phyloP scores from a whole-genome alignment of 2,888 invertebrate genomes.

The Watsonalla cultraria region DNA sequence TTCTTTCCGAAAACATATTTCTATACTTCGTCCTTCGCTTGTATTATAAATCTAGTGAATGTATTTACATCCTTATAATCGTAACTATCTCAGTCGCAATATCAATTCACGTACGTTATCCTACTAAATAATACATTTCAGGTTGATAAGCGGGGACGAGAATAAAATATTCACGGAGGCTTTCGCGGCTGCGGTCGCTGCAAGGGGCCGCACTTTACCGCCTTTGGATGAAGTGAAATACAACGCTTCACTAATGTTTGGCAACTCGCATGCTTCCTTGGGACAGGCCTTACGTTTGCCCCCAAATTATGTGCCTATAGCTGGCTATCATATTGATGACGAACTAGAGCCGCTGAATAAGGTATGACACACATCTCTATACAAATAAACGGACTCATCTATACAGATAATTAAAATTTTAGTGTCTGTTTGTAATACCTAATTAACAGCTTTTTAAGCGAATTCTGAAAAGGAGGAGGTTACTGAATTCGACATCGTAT shows the following conservation, averaged over 20 bases:
- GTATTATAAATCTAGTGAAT: too few relatives aligned
- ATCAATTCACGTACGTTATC: neutral
- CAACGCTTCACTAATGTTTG: conserved; percentile 28
- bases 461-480: too few relatives aligned
- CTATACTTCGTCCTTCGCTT: too few relatives aligned
- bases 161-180: conserved; percentile 6
- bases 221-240: conserved; percentile 14
- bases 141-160: conserved; percentile 3
- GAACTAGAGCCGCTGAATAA: neutral
- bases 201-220: conserved; percentile 15
- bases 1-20: too few relatives aligned
- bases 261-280: conserved; percentile 23
- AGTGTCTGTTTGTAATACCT: too few relatives aligned
- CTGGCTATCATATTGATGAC: conserved; percentile 25
- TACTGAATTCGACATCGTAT: too few relatives aligned
- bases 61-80: neutral
- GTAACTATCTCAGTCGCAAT: neutral
- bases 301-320: conserved; percentile 22
- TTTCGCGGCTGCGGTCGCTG: conserved; percentile 7
- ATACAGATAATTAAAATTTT: too few relatives aligned
- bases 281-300: conserved; percentile 18
- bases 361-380: neutral
- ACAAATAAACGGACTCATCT: too few relatives aligned
- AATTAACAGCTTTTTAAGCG: too few relatives aligned
- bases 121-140: neutral